Evolutionary conservation across 2,113 vertebrate genomes (phyloP).

Genomic region (Sinocyclocheilus anophthalmus): DNA sequence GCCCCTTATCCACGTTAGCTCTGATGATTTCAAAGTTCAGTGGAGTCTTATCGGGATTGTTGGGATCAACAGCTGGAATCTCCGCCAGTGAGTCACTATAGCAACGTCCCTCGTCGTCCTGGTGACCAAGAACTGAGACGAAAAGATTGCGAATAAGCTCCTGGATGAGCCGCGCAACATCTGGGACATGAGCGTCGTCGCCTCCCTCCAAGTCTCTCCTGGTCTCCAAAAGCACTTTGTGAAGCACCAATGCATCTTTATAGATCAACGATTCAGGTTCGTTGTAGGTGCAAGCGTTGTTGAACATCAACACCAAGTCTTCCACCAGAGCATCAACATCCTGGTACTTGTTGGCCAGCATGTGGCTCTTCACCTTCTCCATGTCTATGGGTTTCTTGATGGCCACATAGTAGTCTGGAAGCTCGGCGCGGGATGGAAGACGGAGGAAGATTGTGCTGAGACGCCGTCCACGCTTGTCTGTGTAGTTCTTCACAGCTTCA

Average conservation of each 20-base stretch:
- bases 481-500: conserved; percentile 96
- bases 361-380: conserved; percentile 97
- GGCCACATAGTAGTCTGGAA: conserved; percentile 97
- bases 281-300: conserved; percentile 98
- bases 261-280: conserved; percentile 98
- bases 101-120: conserved; percentile 98
- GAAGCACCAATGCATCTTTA: conserved; percentile 93
- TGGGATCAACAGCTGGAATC: conserved; percentile 88
- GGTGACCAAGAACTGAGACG: conserved; percentile 95
- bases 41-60: conserved; percentile 82
- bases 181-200: conserved; percentile 92
- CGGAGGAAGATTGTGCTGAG: conserved; percentile 97
- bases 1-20: conserved; percentile 89
- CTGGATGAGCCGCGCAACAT: conserved; percentile 92
- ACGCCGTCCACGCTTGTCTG: conserved; percentile 94
- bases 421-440: conserved; percentile 93
- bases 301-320: conserved; percentile 99
- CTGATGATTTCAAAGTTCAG: conserved; percentile 96
- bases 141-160: conserved; percentile 98
- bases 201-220: conserved; percentile 92
- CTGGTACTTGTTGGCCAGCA: conserved; percentile 98
- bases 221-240: conserved; percentile 92
- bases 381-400: conserved; percentile 98
- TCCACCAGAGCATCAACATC: conserved; percentile 97
- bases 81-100: conserved; percentile 98